A percentile compares a stretch with the other conserved stretches of the same genome.
phyloP scores from a whole-genome alignment of 1,140 invertebrate species.

The Dreissena rostriformis region DNA sequence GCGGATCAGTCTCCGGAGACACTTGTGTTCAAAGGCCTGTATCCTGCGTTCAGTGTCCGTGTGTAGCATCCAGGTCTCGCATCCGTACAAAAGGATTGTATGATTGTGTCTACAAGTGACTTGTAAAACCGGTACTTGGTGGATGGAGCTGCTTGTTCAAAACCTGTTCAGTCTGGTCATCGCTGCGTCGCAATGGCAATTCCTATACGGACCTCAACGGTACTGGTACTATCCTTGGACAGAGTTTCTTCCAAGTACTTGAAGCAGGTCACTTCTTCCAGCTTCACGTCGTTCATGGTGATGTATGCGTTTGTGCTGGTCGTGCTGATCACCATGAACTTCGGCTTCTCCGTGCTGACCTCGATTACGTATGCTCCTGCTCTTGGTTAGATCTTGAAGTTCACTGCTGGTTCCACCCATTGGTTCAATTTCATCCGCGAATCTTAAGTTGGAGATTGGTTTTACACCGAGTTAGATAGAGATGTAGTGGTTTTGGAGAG shows the following conservation, averaged over 20 bases:
- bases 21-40: slow-evolving; percentile 14
- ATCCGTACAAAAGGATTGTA: slow-evolving; percentile 13
- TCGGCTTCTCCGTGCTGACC: slow-evolving; percentile 50
- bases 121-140: slow-evolving; percentile 26
- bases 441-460: slow-evolving; percentile 47
- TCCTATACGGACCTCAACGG: slow-evolving; percentile 15
- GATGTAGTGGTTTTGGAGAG: slow-evolving; percentile 44
- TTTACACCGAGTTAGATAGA: slow-evolving; percentile 52
- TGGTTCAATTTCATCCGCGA: slow-evolving; percentile 59
- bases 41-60: slow-evolving; percentile 18
- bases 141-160: slow-evolving; percentile 17
- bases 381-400: neutral
- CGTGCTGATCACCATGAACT: too few relatives aligned
- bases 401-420: slow-evolving; percentile 18
- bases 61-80: slow-evolving; percentile 18
- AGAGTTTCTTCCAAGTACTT: too few relatives aligned
- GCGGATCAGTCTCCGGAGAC: neutral
- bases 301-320: neutral
- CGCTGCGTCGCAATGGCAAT: slow-evolving; percentile 38
- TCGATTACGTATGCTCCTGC: slow-evolving; percentile 50
- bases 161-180: slow-evolving; percentile 22
- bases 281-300: too few relatives aligned
- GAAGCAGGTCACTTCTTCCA: too few relatives aligned
- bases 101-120: slow-evolving; percentile 12
- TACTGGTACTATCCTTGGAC: too few relatives aligned